phyloP scores from a whole-genome alignment of 2,888 invertebrate genomes.

The Drosophila mimetica region DNA sequence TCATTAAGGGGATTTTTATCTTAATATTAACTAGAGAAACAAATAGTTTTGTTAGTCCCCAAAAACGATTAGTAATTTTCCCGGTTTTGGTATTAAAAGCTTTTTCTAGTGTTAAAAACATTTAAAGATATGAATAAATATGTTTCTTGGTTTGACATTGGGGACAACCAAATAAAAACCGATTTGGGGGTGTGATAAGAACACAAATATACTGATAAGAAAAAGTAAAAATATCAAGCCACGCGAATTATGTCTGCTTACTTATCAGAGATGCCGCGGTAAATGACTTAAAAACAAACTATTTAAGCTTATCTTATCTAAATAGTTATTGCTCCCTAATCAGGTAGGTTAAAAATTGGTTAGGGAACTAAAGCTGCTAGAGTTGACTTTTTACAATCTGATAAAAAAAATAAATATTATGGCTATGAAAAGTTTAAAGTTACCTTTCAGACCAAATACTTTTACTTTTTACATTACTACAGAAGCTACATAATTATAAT shows the following conservation, averaged over 20 bases:
- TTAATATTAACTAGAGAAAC: no score
- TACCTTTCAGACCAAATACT: no score
- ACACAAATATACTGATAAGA: background rate
- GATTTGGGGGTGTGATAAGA: conserved; percentile 7
- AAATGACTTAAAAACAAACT: conserved; percentile 3
- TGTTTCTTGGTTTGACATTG: background rate
- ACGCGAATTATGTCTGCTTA: conserved; percentile 11
- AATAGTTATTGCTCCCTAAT: background rate
- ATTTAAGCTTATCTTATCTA: background rate
- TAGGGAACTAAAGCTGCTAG: background rate
- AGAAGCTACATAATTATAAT: no score
- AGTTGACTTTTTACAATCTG: background rate
- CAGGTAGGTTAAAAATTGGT: background rate
- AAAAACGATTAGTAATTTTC: no score
- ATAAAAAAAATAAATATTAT: background rate
- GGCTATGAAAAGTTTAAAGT: no score
- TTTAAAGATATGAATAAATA: background rate
- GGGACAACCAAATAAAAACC: background rate
- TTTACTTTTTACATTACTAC: no score
- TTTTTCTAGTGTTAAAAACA: no score
- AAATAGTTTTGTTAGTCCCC: no score
- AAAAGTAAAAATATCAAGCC: background rate
- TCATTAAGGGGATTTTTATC: no score
- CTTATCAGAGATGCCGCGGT: conserved; percentile 18
- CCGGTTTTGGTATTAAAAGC: no score